phyloP scores from a whole-genome alignment of 2,113 vertebrate species.

The Formicarius rufipectus region DNA sequence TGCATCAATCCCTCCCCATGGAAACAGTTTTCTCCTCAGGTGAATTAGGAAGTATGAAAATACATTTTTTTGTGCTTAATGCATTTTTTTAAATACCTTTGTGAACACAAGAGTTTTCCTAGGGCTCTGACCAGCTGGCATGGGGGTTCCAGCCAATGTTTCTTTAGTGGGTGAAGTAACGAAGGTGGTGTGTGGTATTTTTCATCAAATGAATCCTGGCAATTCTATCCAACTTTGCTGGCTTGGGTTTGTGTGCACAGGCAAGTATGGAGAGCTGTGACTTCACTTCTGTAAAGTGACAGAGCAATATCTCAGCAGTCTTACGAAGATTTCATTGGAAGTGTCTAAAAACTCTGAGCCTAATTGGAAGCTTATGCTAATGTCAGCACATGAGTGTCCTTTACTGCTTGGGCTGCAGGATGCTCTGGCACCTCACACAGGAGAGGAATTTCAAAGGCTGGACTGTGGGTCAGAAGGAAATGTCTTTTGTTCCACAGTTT shows the following conservation, averaged over 20 bases:
- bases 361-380: background rate
- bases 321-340: background rate
- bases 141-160: background rate
- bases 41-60: background rate
- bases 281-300: background rate
- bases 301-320: background rate
- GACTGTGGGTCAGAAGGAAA: background rate
- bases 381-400: accelerated
- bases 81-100: background rate
- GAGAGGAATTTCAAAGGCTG: background rate
- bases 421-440: background rate
- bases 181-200: background rate
- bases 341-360: background rate
- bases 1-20: accelerated
- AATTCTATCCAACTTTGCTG: background rate
- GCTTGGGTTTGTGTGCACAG: background rate
- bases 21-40: background rate
- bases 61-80: background rate
- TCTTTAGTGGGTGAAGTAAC: background rate
- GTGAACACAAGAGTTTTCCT: background rate
- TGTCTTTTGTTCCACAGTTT: background rate
- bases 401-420: accelerated
- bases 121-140: background rate
- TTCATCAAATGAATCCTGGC: background rate
- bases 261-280: background rate